Percentiles rank a stretch among this genome's conserved stretches.
These are phyloP conservation scores for Meda fulgida DNA, from an alignment of 2,797 vertebrate species.

Conservation along the genomic window DNA sequence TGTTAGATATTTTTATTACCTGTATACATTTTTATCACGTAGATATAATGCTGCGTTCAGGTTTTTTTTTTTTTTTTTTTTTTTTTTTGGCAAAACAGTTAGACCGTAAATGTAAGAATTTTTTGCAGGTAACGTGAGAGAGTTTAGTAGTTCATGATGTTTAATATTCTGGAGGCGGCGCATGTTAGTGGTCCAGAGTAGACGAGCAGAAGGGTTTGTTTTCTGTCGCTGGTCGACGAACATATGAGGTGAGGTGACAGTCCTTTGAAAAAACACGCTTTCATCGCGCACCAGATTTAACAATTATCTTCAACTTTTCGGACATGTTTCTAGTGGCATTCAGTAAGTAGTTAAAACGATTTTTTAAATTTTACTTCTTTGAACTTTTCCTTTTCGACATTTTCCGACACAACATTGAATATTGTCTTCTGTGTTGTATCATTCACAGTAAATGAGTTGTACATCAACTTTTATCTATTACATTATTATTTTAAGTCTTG, in stretches of 20 bases:
- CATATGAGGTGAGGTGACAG: constrained; percentile 49
- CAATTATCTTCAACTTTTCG: neutral
- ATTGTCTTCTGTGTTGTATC: neutral
- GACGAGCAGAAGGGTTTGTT: constrained; percentile 46
- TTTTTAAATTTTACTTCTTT: neutral
- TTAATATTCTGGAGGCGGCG: constrained; percentile 65
- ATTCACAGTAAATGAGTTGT: neutral
- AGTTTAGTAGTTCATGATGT: constrained; percentile 46
- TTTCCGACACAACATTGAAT: neutral
- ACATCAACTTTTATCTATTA: neutral
- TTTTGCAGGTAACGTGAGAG: neutral
- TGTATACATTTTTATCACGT: neutral
- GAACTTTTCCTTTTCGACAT: neutral
- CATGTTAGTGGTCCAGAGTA: constrained; percentile 55
- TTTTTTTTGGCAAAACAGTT: neutral
- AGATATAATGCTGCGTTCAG: neutral
- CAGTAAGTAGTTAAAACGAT: constrained; percentile 68
- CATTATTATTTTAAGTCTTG: neutral
- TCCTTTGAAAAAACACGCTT: neutral
- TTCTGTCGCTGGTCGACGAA: constrained; percentile 59
- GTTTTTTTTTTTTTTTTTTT: no score
- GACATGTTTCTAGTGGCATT: constrained; percentile 66
- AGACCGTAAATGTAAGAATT: neutral
- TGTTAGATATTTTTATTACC: neutral
- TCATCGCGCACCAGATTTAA: neutral